phyloP scores from a whole-genome alignment of 2,797 vertebrate species.

The Echeneis naucrates region DNA sequence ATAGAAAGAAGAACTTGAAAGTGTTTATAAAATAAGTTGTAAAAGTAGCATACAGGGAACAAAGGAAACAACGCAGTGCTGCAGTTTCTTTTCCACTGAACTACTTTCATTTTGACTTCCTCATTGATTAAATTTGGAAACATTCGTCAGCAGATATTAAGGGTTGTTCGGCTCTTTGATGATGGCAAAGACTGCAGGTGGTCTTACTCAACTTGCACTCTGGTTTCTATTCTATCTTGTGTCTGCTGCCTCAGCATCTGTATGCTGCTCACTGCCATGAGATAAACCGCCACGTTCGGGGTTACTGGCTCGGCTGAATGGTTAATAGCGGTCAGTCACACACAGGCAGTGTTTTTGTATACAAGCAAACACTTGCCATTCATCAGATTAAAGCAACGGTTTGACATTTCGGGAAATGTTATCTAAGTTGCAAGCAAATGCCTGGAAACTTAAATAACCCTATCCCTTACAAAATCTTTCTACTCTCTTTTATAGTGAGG shows the following conservation, averaged over 20 bases:
- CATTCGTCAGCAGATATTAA: conserved; percentile 11
- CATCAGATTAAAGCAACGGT: not conserved
- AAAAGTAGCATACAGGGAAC: not conserved
- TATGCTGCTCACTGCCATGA: conserved; percentile 51
- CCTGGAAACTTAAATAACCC: not conserved
- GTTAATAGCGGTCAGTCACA: conserved; percentile 33
- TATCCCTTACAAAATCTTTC: not conserved
- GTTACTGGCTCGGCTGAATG: conserved; percentile 15
- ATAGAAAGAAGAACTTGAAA: not conserved
- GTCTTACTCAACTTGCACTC: conserved; percentile 18
- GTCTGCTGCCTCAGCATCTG: conserved; percentile 75
- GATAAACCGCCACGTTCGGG: conserved; percentile 31
- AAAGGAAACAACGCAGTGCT: not conserved
- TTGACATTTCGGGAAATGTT: conserved; percentile 5
- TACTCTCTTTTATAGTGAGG: not conserved
- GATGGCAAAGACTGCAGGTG: not conserved
- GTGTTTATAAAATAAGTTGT: conserved; percentile 10
- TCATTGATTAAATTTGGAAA: conserved; percentile 5
- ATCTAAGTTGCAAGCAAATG: too few relatives aligned
- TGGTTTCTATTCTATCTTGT: conserved; percentile 73
- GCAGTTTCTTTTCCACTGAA: not conserved
- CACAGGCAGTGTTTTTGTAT: conserved; percentile 24
- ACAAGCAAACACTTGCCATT: not conserved
- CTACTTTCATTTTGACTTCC: conserved; percentile 11
- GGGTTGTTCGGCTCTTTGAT: not conserved